phyloP scores from a whole-genome alignment of 2,797 vertebrate species.

The Percopsis omiscomaycus region DNA sequence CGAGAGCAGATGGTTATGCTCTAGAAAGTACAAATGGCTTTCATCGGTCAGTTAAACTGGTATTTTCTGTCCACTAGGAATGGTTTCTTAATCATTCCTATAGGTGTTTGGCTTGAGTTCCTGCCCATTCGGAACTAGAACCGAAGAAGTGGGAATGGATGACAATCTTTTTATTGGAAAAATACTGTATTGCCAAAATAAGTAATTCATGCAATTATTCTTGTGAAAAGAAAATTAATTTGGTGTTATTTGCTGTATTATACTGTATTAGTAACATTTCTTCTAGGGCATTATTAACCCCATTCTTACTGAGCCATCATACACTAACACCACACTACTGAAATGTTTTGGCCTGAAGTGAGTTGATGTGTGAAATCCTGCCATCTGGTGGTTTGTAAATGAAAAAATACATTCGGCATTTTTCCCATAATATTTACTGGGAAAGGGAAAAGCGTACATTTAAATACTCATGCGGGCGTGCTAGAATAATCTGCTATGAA shows the following conservation, averaged over 20 bases:
- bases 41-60: constrained; percentile 57
- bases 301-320: background rate
- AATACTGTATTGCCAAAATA: background rate
- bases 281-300: background rate
- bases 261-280: background rate
- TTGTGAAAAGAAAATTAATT: background rate
- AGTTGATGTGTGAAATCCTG: constrained; percentile 26
- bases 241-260: background rate
- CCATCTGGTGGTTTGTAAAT: constrained; percentile 44
- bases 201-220: no score
- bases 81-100: constrained; percentile 19
- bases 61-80: constrained; percentile 55
- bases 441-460: no score
- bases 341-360: background rate
- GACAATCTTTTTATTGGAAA: constrained; percentile 39
- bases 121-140: constrained; percentile 7
- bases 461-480: no score
- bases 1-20: constrained; percentile 69
- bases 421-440: no score
- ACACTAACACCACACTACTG: background rate
- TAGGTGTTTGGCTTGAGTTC: constrained; percentile 37
- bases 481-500: no score
- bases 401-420: background rate
- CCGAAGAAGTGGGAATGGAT: constrained; percentile 11
- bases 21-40: constrained; percentile 60